phyloP scores from a whole-genome alignment of 2,888 invertebrate genomes.

The Schizotus pectinicornis region DNA sequence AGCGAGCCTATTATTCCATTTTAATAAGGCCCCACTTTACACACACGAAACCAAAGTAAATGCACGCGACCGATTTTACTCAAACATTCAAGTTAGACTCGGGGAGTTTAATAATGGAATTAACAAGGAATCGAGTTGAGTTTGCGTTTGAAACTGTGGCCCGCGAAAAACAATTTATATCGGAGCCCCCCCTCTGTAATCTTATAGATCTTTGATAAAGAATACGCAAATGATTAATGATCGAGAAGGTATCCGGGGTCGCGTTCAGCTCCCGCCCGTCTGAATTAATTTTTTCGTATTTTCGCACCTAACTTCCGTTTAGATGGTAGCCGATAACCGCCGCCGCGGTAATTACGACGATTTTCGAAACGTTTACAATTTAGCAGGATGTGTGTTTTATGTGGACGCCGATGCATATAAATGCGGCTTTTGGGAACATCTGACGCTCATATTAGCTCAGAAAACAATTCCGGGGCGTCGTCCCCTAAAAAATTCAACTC shows the following conservation, averaged over 20 bases:
- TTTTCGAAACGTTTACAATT: slow-evolving; percentile 7
- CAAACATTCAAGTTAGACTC: no score
- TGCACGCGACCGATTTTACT: no score
- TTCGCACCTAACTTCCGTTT: no score
- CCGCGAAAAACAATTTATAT: slow-evolving; percentile 17
- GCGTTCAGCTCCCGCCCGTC: no score
- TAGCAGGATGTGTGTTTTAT: slow-evolving; percentile 32
- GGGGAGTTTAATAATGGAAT: no score
- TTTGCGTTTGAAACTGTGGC: not conserved
- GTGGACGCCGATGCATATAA: slow-evolving; percentile 35
- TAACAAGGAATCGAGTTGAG: no score
- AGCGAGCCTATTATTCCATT: no score
- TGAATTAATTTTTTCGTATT: no score
- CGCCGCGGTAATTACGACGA: no score
- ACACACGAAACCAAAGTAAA: no score
- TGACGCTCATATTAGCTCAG: slow-evolving; percentile 31
- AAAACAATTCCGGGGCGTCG: slow-evolving; percentile 16
- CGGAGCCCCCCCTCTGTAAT: slow-evolving; percentile 10
- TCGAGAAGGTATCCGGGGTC: not conserved
- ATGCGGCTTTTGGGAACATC: slow-evolving; percentile 34
- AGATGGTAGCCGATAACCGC: no score
- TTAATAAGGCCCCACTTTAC: no score
- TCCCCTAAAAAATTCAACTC: slow-evolving; percentile 1
- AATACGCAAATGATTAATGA: slow-evolving; percentile 22
- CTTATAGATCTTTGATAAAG: slow-evolving; percentile 14